Conservation (phyloP, 2,113 vertebrate species). For the Rhineura floridana region DNA sequence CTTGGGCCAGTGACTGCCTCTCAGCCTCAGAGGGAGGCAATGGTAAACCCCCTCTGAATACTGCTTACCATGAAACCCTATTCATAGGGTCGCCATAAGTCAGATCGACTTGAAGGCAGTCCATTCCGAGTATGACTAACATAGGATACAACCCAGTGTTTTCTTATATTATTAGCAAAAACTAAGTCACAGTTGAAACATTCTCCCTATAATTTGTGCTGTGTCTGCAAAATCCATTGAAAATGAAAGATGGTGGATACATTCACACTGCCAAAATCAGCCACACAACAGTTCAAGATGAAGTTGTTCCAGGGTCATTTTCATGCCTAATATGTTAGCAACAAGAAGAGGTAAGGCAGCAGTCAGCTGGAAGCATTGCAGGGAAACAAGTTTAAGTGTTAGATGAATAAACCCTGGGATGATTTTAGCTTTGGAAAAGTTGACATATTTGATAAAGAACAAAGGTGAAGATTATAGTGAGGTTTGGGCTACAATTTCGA, state of each 20-base stretch:
- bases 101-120: too few relatives aligned
- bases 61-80: too few relatives aligned
- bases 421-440: neutral
- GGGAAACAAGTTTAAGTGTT: neutral
- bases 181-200: neutral
- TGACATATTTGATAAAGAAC: neutral
- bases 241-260: neutral
- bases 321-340: neutral
- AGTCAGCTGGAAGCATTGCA: slow-evolving; percentile 36
- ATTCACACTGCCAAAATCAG: neutral
- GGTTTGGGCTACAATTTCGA: fast-evolving
- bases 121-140: too few relatives aligned
- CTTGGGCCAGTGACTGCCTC: too few relatives aligned
- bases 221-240: neutral
- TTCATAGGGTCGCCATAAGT: too few relatives aligned
- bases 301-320: neutral
- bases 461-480: neutral
- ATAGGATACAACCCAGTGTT: too few relatives aligned
- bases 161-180: neutral
- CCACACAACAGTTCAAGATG: neutral
- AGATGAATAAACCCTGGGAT: neutral
- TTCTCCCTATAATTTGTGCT: neutral
- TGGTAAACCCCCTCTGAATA: too few relatives aligned
- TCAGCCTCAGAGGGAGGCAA: too few relatives aligned
- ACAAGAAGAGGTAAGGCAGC: neutral